Conservation (phyloP, 1,140 invertebrate species). For the Plectus sambesii region DNA sequence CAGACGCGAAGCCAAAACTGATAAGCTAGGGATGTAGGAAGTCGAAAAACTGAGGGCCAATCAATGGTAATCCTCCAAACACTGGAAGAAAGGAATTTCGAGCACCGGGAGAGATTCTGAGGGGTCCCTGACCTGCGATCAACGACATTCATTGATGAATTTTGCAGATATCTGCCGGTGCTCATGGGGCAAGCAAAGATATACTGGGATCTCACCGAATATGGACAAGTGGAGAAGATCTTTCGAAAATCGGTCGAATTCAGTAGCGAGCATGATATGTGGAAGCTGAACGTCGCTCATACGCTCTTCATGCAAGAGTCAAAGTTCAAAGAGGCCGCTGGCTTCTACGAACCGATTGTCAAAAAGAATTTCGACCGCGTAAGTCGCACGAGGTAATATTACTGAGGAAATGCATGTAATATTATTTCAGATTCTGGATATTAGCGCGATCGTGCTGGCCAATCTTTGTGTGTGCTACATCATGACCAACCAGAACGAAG, state of each 20-base stretch:
- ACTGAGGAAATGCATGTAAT: conserved; percentile 45
- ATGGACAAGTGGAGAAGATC: conserved; percentile 64
- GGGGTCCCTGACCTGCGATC: background rate
- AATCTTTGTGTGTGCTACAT: conserved; percentile 98
- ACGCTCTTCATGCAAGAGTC: conserved; percentile 84
- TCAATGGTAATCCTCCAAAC: too few relatives aligned
- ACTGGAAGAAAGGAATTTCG: too few relatives aligned
- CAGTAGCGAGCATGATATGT: conserved; percentile 88
- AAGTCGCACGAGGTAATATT: too few relatives aligned
- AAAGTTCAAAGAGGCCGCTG: conserved; percentile 92
- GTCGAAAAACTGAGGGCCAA: background rate
- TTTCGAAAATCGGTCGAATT: conserved; percentile 87
- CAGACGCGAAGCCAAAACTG: background rate
- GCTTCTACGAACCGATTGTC: conserved; percentile 95
- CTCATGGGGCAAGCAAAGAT: conserved; percentile 98
- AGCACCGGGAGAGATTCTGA: too few relatives aligned
- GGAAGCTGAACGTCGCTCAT: conserved; percentile 95
- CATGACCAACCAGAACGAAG: conserved; percentile 96
- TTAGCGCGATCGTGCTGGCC: conserved; percentile 89
- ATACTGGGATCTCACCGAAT: conserved; percentile 95
- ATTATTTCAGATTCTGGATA: conserved; percentile 63
- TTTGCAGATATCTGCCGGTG: conserved; percentile 67
- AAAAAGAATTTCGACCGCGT: conserved; percentile 88
- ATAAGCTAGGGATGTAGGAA: background rate
- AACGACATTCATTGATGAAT: too few relatives aligned